These are phyloP conservation scores for Hypomecis atomaria DNA, from an alignment of 2,888 invertebrate genomes.

Conservation along the genomic window DNA sequence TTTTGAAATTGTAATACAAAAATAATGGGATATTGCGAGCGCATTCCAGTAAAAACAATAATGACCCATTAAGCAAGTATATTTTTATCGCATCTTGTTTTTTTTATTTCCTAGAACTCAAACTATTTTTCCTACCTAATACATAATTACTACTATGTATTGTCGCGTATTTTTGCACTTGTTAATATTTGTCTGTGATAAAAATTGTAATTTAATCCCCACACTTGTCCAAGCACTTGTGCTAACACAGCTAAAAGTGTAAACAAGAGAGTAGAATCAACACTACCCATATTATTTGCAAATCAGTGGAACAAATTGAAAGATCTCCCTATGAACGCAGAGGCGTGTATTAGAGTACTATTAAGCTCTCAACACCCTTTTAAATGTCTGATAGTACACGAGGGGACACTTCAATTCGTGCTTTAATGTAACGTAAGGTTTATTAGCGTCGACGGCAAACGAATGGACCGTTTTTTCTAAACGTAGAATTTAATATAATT, in stretches of 20 bases:
- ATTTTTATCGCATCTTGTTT: too few species aligned
- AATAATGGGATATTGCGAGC: too few species aligned
- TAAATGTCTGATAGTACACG: slow-evolving; percentile 29
- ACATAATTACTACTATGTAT: too few species aligned
- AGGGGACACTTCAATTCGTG: slow-evolving; percentile 24
- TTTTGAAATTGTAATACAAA: too few species aligned
- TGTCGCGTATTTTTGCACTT: neutral
- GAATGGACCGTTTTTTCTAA: too few species aligned
- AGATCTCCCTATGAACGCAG: slow-evolving; percentile 65
- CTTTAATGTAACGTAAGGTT: slow-evolving; percentile 17
- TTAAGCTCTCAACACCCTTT: slow-evolving; percentile 64
- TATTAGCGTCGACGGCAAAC: neutral
- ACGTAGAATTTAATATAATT: too few species aligned
- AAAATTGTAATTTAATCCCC: slow-evolving; percentile 34
- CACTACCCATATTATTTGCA: slow-evolving; percentile 58
- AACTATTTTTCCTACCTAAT: too few species aligned
- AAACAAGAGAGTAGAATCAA: slow-evolving; percentile 62
- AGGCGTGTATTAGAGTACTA: slow-evolving; percentile 73
- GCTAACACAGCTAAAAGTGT: slow-evolving; percentile 54
- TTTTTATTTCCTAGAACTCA: too few species aligned
- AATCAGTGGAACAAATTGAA: slow-evolving; percentile 79
- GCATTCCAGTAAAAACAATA: too few species aligned
- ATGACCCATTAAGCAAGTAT: too few species aligned
- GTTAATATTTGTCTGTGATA: slow-evolving; percentile 22
- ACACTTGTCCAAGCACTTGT: slow-evolving; percentile 48